Conservation (phyloP, 30 jellyfish, hydroid and myxozoan species). For the Chrysaora quinquecirrha region DNA sequence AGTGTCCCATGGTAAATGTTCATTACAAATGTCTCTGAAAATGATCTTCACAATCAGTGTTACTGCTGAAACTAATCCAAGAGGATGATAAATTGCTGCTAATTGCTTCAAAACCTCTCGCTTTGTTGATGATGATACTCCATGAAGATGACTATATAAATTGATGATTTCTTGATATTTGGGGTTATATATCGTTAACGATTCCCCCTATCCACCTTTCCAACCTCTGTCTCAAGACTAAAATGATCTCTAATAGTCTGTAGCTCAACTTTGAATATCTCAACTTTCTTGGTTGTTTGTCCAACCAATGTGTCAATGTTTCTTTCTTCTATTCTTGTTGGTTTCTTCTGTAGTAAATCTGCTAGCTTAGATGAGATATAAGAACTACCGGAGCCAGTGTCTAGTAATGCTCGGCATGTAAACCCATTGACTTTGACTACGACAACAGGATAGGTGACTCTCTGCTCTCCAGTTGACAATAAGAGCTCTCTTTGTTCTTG, state of each 20-base stretch:
- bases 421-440: neutral
- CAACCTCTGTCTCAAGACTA: neutral
- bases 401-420: conserved; percentile 1
- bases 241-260: neutral
- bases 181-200: neutral
- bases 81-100: too few relatives aligned
- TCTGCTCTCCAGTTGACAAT: neutral
- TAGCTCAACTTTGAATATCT: neutral
- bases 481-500: neutral
- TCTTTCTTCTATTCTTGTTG: neutral
- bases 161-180: neutral
- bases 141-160: neutral
- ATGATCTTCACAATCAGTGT: too few relatives aligned
- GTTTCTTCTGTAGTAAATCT: neutral
- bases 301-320: neutral
- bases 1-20: too few relatives aligned
- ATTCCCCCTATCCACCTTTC: neutral
- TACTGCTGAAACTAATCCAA: too few relatives aligned
- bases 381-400: neutral
- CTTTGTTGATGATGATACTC: too few relatives aligned
- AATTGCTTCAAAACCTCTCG: too few relatives aligned
- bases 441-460: conserved; percentile 1
- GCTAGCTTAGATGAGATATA: neutral
- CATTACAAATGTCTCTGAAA: too few relatives aligned
- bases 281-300: neutral